phyloP scores from a whole-genome alignment of 2,888 invertebrate species.

The Cheilosia urbana region DNA sequence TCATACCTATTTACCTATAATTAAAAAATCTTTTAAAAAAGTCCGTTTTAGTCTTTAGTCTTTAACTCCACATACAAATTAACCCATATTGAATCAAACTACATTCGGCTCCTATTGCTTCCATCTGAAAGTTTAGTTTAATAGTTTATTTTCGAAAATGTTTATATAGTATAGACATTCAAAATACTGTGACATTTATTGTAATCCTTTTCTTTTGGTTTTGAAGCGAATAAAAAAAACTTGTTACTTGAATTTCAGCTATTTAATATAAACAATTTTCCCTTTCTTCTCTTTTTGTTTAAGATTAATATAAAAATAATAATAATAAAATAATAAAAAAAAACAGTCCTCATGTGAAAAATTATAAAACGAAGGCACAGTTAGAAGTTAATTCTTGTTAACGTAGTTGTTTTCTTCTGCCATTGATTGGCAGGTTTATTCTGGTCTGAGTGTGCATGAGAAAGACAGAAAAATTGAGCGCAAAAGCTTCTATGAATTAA shows the following conservation, averaged over 20 bases:
- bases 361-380: slow-evolving; percentile 66
- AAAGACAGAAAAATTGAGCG: background rate
- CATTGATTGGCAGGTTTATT: background rate
- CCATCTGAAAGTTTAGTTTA: slow-evolving; percentile 13
- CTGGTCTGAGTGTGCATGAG: slow-evolving; percentile 6
- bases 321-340: slow-evolving; percentile 27
- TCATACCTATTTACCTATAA: too few relatives aligned
- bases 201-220: background rate
- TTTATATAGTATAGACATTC: slow-evolving; percentile 38
- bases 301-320: slow-evolving; percentile 56
- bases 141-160: slow-evolving; percentile 1
- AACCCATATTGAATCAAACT: background rate
- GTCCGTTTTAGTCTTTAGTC: too few relatives aligned
- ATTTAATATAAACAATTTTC: slow-evolving; percentile 56
- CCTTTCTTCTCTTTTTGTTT: background rate
- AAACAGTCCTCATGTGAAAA: slow-evolving; percentile 13
- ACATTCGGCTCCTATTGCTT: background rate
- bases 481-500: background rate
- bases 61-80: too few relatives aligned
- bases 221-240: slow-evolving; percentile 1
- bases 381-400: slow-evolving; percentile 59
- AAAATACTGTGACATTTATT: slow-evolving; percentile 19
- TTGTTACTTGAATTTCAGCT: slow-evolving; percentile 33
- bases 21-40: too few relatives aligned
- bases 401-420: slow-evolving; percentile 9